These are phyloP conservation scores for Caenorhabditis uteleia DNA, from an alignment of 2,888 invertebrate genomes.

Conservation along the genomic window DNA sequence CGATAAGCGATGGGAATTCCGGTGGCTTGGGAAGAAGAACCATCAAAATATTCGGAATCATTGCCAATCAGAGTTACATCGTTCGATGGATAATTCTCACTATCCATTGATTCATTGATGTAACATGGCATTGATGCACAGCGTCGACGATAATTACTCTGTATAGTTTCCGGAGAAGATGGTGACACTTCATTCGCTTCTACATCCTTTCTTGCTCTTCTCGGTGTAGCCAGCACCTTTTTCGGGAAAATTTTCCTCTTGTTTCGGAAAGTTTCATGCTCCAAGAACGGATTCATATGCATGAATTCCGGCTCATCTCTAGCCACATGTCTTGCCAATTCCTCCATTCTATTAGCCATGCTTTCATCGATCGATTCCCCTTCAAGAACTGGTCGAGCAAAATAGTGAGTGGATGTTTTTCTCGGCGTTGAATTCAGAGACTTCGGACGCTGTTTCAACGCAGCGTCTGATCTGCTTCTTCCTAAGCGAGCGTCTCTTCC, in stretches of 20 bases:
- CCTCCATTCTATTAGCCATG: slow-evolving; percentile 15
- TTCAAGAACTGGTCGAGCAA: slow-evolving; percentile 22
- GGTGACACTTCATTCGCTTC: slow-evolving; percentile 17
- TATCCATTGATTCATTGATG: slow-evolving; percentile 6
- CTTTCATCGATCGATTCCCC: slow-evolving; percentile 8
- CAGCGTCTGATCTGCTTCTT: slow-evolving; percentile 58
- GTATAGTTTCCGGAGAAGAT: neutral
- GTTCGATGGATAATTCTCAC: slow-evolving; percentile 1
- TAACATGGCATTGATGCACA: slow-evolving; percentile 39
- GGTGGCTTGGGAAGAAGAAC: slow-evolving; percentile 15
- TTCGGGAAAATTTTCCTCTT: slow-evolving; percentile 39
- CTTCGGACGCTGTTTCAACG: slow-evolving; percentile 33
- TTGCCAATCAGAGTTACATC: slow-evolving; percentile 1
- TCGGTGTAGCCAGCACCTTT: slow-evolving; percentile 3
- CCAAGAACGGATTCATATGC: slow-evolving; percentile 30
- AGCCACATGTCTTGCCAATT: slow-evolving; percentile 27
- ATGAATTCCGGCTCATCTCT: slow-evolving; percentile 18
- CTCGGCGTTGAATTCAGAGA: slow-evolving; percentile 3
- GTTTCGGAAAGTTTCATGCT: slow-evolving; percentile 31
- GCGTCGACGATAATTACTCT: slow-evolving; percentile 13
- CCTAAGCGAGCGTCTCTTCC: slow-evolving; percentile 44
- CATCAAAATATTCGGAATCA: slow-evolving; percentile 1
- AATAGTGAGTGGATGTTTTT: slow-evolving; percentile 25
- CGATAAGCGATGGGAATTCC: slow-evolving; percentile 40
- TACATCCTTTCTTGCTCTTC: slow-evolving; percentile 29